Evolutionary conservation across 92 coral and sea anemone species (phyloP), one percentile per base, ranked within the genome.

Genomic region (Muricea muricata): DNA sequence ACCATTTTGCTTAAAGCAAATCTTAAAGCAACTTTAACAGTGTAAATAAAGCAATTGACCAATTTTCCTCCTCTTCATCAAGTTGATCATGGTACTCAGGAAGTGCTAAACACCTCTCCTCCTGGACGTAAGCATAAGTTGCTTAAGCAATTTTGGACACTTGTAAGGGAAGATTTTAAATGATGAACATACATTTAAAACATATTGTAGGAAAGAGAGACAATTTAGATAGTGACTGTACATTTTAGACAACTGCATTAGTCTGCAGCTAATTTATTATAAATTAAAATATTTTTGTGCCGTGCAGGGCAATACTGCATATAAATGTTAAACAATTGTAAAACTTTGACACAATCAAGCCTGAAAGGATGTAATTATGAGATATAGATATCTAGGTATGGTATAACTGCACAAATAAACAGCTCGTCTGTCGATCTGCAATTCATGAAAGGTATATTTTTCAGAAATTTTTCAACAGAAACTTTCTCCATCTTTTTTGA

Each of bases 301-400:
- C 70, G 31, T 63, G 70, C 70, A 63, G 34, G 8, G 20, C 35
- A 63, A 63, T 63, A 63, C 37, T 63, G 70, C 70, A 63, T 63
- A 39, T 63, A 63, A 63, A 63, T 63, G 12, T 63, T 11, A 63
- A 4, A 25, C 70, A 28, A 63, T 28, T 26, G 39, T 63, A 26
- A 63, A 63, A 15, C 39, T 4, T 28, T 25, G n/a, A 63, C n/a
- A 6, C 37, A 28, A 10, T 13, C 24, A 18, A 18, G 24, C 20
- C 60, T 52, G 24, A 52, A 52, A 13, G 20, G 21, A 52, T n/a
- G n/a, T n/a, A n/a, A n/a, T n/a, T n/a, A n/a, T n/a, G n/a, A n/a
- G n/a, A n/a, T n/a, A n/a, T n/a, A n/a, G n/a, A n/a, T n/a, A n/a
- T n/a, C n/a, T n/a, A 2, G 60, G 20, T 17, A 52, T 25, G 8